A percentile compares a stretch with the other conserved stretches of the same genome.
Evolutionary conservation across 2,888 invertebrate species (phyloP).

Genomic region (Thecocarcelia acutangulata): DNA sequence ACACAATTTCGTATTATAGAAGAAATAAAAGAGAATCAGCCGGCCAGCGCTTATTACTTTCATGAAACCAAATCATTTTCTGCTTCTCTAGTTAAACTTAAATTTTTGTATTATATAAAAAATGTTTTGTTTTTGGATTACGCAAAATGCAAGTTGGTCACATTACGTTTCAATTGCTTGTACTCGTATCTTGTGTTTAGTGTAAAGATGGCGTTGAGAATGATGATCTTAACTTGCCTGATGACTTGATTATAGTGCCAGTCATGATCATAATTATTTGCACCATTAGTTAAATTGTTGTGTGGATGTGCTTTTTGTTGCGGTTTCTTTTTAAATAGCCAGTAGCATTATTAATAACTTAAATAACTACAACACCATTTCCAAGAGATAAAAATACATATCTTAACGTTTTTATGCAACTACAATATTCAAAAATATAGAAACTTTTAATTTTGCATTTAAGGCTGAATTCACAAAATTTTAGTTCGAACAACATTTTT

Average conservation of each 20-base stretch:
- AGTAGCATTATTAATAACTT: conserved; percentile 40
- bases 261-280: conserved; percentile 50
- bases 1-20: too few species aligned
- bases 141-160: conserved; percentile 23
- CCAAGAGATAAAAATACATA: background rate
- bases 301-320: conserved; percentile 17
- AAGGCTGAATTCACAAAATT: too few species aligned
- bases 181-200: background rate
- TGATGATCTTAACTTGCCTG: conserved; percentile 44
- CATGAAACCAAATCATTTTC: too few species aligned
- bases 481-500: too few species aligned
- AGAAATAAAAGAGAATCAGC: too few species aligned
- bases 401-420: too few species aligned
- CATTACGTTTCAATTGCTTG: conserved; percentile 1
- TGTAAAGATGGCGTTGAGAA: background rate
- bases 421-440: background rate
- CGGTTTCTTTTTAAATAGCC: conserved; percentile 15
- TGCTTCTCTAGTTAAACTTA: too few species aligned
- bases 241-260: conserved; percentile 33
- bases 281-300: conserved; percentile 37
- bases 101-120: too few species aligned
- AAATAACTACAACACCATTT: conserved; percentile 46
- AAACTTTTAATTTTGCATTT: background rate
- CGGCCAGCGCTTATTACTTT: too few species aligned
- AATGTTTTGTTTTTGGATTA: too few species aligned